Evolutionary conservation across 1,140 invertebrate genomes (phyloP).

Genomic region (Drosophila lacertosa): DNA sequence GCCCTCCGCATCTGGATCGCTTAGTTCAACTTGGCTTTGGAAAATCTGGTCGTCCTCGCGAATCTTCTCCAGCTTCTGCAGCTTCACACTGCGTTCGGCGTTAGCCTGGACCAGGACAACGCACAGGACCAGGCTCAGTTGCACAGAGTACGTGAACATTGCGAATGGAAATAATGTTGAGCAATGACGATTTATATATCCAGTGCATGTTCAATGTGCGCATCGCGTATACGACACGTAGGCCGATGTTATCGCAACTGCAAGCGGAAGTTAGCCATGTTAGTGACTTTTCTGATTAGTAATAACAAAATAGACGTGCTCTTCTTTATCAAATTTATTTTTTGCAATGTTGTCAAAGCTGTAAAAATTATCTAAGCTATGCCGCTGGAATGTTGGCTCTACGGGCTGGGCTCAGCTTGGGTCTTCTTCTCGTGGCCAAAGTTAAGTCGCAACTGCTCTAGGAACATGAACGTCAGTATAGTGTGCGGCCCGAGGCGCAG

Average conservation of each 20-base stretch:
- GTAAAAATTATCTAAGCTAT: slow-evolving; percentile 45
- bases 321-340: not conserved
- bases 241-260: slow-evolving; percentile 3
- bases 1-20: slow-evolving; percentile 31
- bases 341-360: too few relatives aligned
- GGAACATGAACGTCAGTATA: slow-evolving; percentile 97
- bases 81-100: slow-evolving; percentile 13
- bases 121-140: not conserved
- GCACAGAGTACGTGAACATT: slow-evolving; percentile 25
- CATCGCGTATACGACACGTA: slow-evolving; percentile 25
- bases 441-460: slow-evolving; percentile 96
- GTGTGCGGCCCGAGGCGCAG: slow-evolving; percentile 99
- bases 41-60: slow-evolving; percentile 33
- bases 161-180: not conserved
- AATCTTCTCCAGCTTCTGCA: slow-evolving; percentile 50
- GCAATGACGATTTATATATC: not conserved
- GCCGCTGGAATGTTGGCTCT: slow-evolving; percentile 71
- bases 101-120: not conserved
- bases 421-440: slow-evolving; percentile 87
- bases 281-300: too few relatives aligned
- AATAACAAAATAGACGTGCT: too few relatives aligned
- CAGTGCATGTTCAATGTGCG: not conserved
- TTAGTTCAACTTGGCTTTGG: slow-evolving; percentile 30
- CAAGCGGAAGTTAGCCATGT: slow-evolving; percentile 14
- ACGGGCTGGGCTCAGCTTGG: slow-evolving; percentile 18